Conservation (phyloP, 1,140 invertebrate species). For the Drosophila pruinosa region DNA sequence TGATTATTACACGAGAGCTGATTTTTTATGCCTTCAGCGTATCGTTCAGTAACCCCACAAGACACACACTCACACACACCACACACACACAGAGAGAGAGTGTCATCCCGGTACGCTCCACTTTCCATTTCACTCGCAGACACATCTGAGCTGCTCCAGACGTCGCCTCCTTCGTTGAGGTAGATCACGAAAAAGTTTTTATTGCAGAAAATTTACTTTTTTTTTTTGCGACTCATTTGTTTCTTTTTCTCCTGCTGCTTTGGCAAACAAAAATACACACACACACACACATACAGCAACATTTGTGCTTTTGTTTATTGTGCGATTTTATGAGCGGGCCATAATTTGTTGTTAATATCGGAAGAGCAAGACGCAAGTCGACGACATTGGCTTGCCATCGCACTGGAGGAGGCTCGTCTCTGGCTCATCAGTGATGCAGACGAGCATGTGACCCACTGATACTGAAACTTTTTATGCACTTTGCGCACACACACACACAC, state of each 20-base stretch:
- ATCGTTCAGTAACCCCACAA: slow-evolving; percentile 44
- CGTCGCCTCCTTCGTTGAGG: slow-evolving; percentile 60
- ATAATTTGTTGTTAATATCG: slow-evolving; percentile 80
- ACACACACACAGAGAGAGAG: not conserved
- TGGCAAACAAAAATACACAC: slow-evolving; percentile 7
- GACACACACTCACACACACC: slow-evolving; percentile 15
- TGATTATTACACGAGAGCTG: slow-evolving; percentile 80
- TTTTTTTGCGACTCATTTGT: slow-evolving; percentile 56
- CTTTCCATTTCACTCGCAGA: slow-evolving; percentile 62
- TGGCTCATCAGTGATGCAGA: slow-evolving; percentile 79
- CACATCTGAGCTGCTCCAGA: slow-evolving; percentile 24
- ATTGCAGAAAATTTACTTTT: slow-evolving; percentile 67
- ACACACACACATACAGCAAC: not conserved
- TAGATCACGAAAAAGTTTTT: slow-evolving; percentile 80
- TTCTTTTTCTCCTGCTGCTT: slow-evolving; percentile 35
- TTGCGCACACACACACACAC: slow-evolving; percentile 30
- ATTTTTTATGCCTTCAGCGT: slow-evolving; percentile 69
- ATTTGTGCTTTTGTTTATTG: slow-evolving; percentile 67
- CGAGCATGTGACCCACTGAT: slow-evolving; percentile 80
- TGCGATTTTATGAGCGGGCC: slow-evolving; percentile 74
- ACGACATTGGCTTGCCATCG: slow-evolving; percentile 8
- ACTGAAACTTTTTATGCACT: slow-evolving; percentile 78
- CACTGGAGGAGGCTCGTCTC: slow-evolving; percentile 25
- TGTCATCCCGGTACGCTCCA: slow-evolving; percentile 39
- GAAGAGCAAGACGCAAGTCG: slow-evolving; percentile 36